These are phyloP conservation scores for Morone saxatilis DNA, from an alignment of 2,113 vertebrate species.

Conservation along the genomic window DNA sequence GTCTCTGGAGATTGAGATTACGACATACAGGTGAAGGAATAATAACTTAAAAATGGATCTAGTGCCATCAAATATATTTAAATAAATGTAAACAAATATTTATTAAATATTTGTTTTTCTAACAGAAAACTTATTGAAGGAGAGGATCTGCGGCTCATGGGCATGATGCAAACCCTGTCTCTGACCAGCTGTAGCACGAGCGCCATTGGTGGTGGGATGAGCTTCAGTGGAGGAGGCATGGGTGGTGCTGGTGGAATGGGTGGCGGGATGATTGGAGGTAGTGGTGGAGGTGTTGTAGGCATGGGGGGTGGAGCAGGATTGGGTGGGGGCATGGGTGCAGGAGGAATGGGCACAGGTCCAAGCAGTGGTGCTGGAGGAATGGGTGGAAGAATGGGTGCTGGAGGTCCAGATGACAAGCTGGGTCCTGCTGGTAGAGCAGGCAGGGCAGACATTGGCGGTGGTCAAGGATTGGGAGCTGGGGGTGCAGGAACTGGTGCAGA, in stretches of 20 bases:
- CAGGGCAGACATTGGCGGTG: slow-evolving; percentile 7
- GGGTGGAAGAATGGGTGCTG: slow-evolving; percentile 36
- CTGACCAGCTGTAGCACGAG: slow-evolving; percentile 67
- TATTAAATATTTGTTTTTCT: neutral
- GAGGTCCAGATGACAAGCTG: slow-evolving; percentile 20
- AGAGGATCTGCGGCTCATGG: slow-evolving; percentile 81
- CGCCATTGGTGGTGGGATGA: slow-evolving; percentile 61
- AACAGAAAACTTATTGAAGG: slow-evolving; percentile 85
- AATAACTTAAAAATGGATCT: neutral
- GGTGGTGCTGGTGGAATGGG: slow-evolving; percentile 59
- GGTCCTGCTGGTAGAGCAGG: slow-evolving; percentile 28
- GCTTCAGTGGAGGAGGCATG: slow-evolving; percentile 66
- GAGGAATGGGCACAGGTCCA: slow-evolving; percentile 22
- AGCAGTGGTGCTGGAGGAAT: slow-evolving; percentile 28
- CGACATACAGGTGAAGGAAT: slow-evolving; percentile 82
- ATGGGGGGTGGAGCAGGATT: slow-evolving; percentile 34
- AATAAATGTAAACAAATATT: neutral
- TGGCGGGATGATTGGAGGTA: slow-evolving; percentile 40
- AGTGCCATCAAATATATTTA: neutral
- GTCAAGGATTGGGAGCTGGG: slow-evolving; percentile 30
- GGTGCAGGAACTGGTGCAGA: neutral
- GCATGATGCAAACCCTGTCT: slow-evolving; percentile 78
- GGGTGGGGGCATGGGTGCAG: slow-evolving; percentile 20
- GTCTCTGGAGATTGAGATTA: slow-evolving; percentile 86
- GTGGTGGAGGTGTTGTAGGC: slow-evolving; percentile 37